These are phyloP conservation scores for Acinonyx jubatus DNA, from an alignment of 2,113 vertebrate species.

Conservation along the genomic window DNA sequence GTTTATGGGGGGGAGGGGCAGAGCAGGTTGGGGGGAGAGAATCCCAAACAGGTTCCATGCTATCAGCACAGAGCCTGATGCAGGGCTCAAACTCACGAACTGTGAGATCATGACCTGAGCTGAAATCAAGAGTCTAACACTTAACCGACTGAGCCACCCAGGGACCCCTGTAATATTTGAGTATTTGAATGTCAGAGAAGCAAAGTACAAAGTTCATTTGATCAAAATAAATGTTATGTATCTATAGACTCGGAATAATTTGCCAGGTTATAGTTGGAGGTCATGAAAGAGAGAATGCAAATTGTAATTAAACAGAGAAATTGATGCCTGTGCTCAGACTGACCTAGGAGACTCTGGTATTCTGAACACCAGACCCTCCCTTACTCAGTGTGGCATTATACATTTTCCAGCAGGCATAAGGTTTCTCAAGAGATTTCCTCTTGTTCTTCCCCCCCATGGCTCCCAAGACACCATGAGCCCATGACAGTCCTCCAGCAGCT, in stretches of 20 bases:
- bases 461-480: not conserved
- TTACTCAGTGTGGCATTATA: not conserved
- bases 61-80: too few relatives aligned
- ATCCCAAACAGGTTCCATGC: too few relatives aligned
- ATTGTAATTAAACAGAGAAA: not conserved
- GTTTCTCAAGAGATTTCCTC: not conserved
- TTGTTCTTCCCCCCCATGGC: not conserved
- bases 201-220: not conserved
- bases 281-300: not conserved
- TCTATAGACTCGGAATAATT: not conserved
- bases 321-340: not conserved
- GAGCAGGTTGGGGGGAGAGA: too few relatives aligned
- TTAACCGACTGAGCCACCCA: too few relatives aligned
- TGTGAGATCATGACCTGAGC: too few relatives aligned
- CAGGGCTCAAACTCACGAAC: too few relatives aligned
- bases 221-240: not conserved
- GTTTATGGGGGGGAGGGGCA: too few relatives aligned
- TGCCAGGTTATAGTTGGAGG: not conserved
- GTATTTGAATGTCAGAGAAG: not conserved
- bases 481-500: not conserved
- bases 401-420: not conserved
- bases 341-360: not conserved
- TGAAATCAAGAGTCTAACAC: too few relatives aligned
- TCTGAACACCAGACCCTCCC: not conserved
- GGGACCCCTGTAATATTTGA: not conserved